These are phyloP conservation scores for Podarcis raffonei DNA, from an alignment of 2,113 vertebrate genomes.

Conservation along the genomic window DNA sequence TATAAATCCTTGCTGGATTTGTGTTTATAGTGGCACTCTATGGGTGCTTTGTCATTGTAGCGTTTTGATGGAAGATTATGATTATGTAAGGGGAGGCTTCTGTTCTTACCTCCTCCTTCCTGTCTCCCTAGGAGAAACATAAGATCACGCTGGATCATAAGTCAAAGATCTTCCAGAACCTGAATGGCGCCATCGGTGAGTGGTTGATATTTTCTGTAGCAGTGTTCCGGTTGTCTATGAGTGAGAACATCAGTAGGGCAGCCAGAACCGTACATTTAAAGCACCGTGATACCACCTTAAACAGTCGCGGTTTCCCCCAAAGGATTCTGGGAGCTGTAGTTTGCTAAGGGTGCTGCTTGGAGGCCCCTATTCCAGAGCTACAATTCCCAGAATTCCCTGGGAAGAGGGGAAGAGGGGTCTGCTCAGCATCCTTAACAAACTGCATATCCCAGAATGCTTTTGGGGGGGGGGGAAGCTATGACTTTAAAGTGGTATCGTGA, in stretches of 20 bases:
- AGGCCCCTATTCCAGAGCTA: no score
- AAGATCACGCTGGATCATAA: constrained; percentile 80
- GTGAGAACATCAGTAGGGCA: background rate
- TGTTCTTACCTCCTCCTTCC: background rate
- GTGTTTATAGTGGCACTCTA: background rate
- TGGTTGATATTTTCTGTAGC: background rate
- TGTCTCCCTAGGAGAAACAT: constrained; percentile 72
- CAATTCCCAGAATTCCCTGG: background rate
- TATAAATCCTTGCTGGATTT: background rate
- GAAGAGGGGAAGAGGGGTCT: no score
- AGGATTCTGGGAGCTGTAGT: no score
- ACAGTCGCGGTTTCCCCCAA: no score
- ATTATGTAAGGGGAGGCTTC: background rate
- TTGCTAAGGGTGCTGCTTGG: no score
- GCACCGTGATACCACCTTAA: no score
- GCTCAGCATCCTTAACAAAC: background rate
- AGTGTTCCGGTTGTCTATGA: background rate
- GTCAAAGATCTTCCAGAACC: constrained; percentile 83
- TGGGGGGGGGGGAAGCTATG: background rate
- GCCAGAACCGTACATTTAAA: no score
- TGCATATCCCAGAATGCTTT: background rate
- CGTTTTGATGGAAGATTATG: background rate
- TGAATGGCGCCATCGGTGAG: constrained; percentile 84
- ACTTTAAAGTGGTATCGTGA: no score
- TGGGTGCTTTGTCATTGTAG: background rate